phyloP scores from a whole-genome alignment of 2,113 vertebrate genomes.

The Trinectes maculatus region DNA sequence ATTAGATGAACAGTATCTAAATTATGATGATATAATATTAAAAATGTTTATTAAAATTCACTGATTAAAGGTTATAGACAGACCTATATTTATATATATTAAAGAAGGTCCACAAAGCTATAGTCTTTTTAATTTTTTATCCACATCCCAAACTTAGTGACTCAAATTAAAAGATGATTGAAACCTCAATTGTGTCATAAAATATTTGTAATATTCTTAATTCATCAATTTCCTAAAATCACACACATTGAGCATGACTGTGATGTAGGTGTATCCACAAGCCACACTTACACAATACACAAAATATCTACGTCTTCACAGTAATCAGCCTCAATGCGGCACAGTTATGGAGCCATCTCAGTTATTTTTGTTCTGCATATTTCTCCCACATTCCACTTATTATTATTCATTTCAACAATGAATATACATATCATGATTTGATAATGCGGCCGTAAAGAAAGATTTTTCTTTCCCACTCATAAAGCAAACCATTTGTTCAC shows the following conservation, averaged over 20 bases:
- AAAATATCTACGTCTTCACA: slow-evolving; percentile 34
- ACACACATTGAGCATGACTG: background rate
- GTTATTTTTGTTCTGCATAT: slow-evolving; percentile 47
- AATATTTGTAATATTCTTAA: slow-evolving; percentile 3
- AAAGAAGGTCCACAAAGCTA: background rate
- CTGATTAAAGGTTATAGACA: too few relatives aligned
- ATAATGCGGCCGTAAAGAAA: slow-evolving; percentile 70
- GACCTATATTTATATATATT: too few relatives aligned
- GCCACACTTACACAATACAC: slow-evolving; percentile 29
- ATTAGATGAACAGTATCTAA: slow-evolving; percentile 15
- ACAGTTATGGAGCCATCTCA: slow-evolving; percentile 46
- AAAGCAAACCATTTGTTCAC: slow-evolving; percentile 72
- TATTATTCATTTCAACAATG: slow-evolving; percentile 65
- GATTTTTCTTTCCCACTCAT: slow-evolving; percentile 57
- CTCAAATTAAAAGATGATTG: slow-evolving; percentile 11
- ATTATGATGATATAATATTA: slow-evolving; percentile 1
- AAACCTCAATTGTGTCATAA: slow-evolving; percentile 36
- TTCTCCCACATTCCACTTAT: slow-evolving; percentile 53
- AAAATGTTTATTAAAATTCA: background rate
- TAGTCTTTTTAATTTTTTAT: slow-evolving; percentile 55
- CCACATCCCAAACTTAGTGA: slow-evolving; percentile 33
- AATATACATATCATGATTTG: slow-evolving; percentile 77
- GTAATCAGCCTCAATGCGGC: slow-evolving; percentile 7
- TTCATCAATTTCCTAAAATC: slow-evolving; percentile 11
- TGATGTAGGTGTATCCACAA: slow-evolving; percentile 2